Evolutionary conservation across 1,140 invertebrate genomes (phyloP).

Genomic region (Tribolium madens): DNA sequence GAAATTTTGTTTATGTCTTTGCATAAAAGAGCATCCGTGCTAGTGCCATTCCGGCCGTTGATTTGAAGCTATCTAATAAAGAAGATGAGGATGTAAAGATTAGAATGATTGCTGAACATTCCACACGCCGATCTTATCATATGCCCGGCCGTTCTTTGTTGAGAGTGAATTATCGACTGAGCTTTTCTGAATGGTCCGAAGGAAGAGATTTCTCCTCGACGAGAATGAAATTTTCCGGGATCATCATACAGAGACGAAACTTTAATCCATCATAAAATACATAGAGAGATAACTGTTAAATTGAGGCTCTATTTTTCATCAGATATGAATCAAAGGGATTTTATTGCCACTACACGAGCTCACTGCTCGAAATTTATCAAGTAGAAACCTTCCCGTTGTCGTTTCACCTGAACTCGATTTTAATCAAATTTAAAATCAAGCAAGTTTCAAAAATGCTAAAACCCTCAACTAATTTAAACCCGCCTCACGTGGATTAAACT

Average conservation of each 20-base stretch:
- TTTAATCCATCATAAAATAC: constrained; percentile 45
- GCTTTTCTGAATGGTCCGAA: constrained; percentile 46
- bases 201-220: constrained; percentile 33
- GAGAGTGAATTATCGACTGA: constrained; percentile 53
- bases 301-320: constrained; percentile 35
- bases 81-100: constrained; percentile 53
- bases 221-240: constrained; percentile 42
- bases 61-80: constrained; percentile 52
- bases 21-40: constrained; percentile 20
- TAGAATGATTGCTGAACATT: constrained; percentile 52
- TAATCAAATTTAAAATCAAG: neutral
- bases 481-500: constrained; percentile 34
- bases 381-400: neutral
- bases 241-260: constrained; percentile 30
- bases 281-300: constrained; percentile 41
- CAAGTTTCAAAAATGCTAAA: neutral
- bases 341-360: constrained; percentile 3
- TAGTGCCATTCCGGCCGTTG: constrained; percentile 40
- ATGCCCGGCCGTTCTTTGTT: constrained; percentile 43
- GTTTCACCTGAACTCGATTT: neutral
- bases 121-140: constrained; percentile 52
- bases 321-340: constrained; percentile 36
- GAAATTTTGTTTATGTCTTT: constrained; percentile 40
- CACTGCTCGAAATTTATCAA: neutral
- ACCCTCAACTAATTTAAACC: constrained; percentile 13